Percentiles rank a stretch among this genome's conserved stretches.
Evolutionary conservation across 2,797 vertebrate genomes (phyloP).

Genomic region (Sebastes minor): DNA sequence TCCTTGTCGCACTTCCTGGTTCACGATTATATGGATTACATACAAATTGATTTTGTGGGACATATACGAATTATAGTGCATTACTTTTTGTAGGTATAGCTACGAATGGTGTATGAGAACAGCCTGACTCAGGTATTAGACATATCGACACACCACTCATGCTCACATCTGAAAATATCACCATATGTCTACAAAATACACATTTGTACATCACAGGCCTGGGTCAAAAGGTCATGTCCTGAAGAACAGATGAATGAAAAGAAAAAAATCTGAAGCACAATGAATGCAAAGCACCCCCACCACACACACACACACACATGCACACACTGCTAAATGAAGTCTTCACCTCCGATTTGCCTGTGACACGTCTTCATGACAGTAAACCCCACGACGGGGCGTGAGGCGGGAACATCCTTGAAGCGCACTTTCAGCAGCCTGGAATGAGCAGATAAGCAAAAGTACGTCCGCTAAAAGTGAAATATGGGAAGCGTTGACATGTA

Average conservation of each 20-base stretch:
- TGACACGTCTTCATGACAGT: slow-evolving; percentile 54
- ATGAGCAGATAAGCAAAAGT: slow-evolving; percentile 63
- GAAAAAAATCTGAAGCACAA: slow-evolving; percentile 8
- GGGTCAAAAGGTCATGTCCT: slow-evolving; percentile 14
- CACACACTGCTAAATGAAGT: slow-evolving; percentile 42
- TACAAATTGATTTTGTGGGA: no score
- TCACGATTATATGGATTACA: no score
- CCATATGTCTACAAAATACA: background rate
- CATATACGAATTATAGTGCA: no score
- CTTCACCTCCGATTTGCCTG: slow-evolving; percentile 43
- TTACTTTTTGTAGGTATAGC: no score
- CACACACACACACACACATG: background rate
- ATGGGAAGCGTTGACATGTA: slow-evolving; percentile 57
- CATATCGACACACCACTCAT: background rate
- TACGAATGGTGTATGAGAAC: no score
- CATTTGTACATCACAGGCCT: background rate
- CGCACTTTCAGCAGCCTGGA: slow-evolving; percentile 52
- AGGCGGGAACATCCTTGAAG: slow-evolving; percentile 45
- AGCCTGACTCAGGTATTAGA: background rate
- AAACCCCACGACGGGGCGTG: slow-evolving; percentile 20
- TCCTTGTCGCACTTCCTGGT: no score
- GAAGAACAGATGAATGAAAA: slow-evolving; percentile 24
- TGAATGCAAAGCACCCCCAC: slow-evolving; percentile 17
- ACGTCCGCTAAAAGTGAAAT: slow-evolving; percentile 57
- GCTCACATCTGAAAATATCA: background rate